Evolutionary conservation across 1,140 invertebrate species (phyloP), one percentile per base, ranked within the genome.

Genomic region (Cydia fagiglandana): DNA sequence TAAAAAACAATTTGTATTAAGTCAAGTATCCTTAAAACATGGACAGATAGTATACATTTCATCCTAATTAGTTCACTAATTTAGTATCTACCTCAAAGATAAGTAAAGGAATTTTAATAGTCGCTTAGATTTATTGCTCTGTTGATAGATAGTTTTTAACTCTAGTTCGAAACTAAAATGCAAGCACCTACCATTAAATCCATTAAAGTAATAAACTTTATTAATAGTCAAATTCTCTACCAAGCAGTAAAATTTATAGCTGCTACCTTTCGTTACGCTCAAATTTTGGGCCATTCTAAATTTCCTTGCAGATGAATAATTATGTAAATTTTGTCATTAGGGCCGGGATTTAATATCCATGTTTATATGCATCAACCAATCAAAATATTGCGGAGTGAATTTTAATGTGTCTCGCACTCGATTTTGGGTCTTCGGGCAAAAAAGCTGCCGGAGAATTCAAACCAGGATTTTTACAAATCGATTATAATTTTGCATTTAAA

Each of bases 331-430:
- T 38, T 38, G 66, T 70, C 66, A 70, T 70, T 70, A 70, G 66
- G 30, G 34, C 66, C 66, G 30, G 30, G 66, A 70, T 70, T 41
- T 70, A 70, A 70, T 70, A 45, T 70, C 66, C 66, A 70, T 70
- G 66, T 70, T 70, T 70, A 70, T 70, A 70, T 70, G 66, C 66
- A 70, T 70, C 34, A 70, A 70, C 66, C 66, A 70, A 70, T 70
- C 66, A 70, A 70, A 70, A 70, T 70, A 41, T 70, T 38, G 66
- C 66, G 30, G 66, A 70, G 66, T 70, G 66, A 38, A 70, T 70
- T 70, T 17, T 38, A 70, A 70, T 70, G 30, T 45, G 30, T 1
- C n/a, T 38, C 66, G 30, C 66, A 34, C 30, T 70, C 66, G 66
- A 45, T 70, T 70, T 70, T 41, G 15, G n/a, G 66, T 70, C 15